Evolutionary conservation across 2,888 invertebrate genomes (phyloP).

Genomic region (Tuta absoluta): DNA sequence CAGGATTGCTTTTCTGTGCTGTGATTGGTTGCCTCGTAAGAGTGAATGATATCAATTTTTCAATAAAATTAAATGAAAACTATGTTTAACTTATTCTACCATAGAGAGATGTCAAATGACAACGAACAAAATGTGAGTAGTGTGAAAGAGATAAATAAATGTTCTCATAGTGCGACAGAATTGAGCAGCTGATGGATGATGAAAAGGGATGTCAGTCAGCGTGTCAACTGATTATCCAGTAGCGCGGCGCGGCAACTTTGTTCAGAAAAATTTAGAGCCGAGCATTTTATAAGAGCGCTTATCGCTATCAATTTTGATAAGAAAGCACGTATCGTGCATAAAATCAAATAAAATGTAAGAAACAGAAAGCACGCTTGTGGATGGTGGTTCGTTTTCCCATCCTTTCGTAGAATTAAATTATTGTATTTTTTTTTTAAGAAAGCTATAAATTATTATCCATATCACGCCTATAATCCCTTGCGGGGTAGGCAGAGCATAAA

Average conservation of each 20-base stretch:
- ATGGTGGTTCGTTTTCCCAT: no score
- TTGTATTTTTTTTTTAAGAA: no score
- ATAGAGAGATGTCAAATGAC: constrained; percentile 43
- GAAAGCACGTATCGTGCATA: constrained; percentile 34
- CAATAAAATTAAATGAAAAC: neutral
- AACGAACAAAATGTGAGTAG: constrained; percentile 45
- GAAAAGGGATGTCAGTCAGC: constrained; percentile 28
- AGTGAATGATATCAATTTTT: neutral
- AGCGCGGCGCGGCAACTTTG: constrained; percentile 42
- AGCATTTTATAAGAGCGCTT: constrained; percentile 17
- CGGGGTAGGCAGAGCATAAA: no score
- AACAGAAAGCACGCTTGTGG: neutral
- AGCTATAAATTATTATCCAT: no score
- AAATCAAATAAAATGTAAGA: no score
- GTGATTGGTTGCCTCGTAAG: constrained; percentile 49
- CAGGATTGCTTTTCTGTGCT: constrained; percentile 39
- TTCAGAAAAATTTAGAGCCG: neutral
- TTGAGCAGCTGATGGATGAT: constrained; percentile 44
- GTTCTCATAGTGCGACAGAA: constrained; percentile 34
- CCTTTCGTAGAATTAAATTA: no score
- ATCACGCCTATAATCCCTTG: no score
- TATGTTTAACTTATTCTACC: neutral
- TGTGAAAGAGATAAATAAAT: constrained; percentile 48
- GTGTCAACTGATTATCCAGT: constrained; percentile 45
- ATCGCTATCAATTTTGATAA: constrained; percentile 38